Base-by-base conservation (phyloP, 2,888 invertebrate species). In the Patella caerulea region DNA sequence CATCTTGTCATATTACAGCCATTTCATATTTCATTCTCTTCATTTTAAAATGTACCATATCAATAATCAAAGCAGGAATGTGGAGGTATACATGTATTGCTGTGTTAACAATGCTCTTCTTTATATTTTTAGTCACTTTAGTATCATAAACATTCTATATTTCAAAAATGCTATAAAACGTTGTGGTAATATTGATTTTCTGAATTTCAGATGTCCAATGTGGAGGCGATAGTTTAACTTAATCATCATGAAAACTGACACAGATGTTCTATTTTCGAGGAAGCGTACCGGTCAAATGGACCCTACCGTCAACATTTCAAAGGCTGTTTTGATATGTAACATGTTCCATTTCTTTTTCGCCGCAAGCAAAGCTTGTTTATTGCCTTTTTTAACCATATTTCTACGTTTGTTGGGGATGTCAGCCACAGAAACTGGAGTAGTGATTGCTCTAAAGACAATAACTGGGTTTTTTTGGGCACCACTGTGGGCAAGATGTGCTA, bases 321-420 rank as follows among this genome's bases (percentile, higher is more conserved):
- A 82, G 69, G 86, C 88, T 2, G 82, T 88, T n/a, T 83, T 87
- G 24, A 74, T 86, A 54, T 88, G 87, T 76, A 89, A 89, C 78
- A 71, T 88, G 34, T 89, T 88, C 78, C 84, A 86, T 77, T 84
- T 89, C 76, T 85, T 88, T 54, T 86, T 88, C 71, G 83, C 88
- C 71, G 88, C 87, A 11, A 86, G 86, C 69, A 89, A 89, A 80
- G 86, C 88, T 52, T 88, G 88, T 69, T 81, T 90, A 9, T 78
- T 90, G 29, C 90, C 90, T 71, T 90, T 90, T 75, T 83, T 90
- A 65, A 86, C 90, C 14, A 79, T 90, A 34, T 90, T 88, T 81
- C 83, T 89, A 71, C 85, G 89, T 71, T 79, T 86, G 7, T 80
- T 90, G 12, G 90, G 90, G 65, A 82, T 90, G 52, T 83, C 85